These are phyloP conservation scores for Athalia rosae DNA, from an alignment of 2,888 invertebrate genomes.

Conservation along the genomic window DNA sequence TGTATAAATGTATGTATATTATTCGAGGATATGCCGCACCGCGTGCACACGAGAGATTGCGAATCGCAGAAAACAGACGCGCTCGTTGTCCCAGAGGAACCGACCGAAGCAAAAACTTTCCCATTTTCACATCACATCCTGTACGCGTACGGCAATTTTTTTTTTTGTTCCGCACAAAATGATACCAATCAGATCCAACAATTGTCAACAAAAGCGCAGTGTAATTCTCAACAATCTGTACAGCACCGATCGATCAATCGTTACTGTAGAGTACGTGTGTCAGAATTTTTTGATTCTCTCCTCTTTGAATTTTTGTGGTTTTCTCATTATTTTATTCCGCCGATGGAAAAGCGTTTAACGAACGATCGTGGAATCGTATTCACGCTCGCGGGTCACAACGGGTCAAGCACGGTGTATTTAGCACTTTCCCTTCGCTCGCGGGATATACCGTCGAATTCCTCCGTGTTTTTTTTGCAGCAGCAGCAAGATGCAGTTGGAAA, in stretches of 20 bases:
- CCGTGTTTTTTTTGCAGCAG: not conserved
- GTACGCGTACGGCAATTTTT: too few relatives aligned
- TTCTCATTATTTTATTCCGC: not conserved
- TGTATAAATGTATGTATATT: too few relatives aligned
- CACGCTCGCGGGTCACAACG: constrained; percentile 12
- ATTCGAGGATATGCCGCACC: not conserved
- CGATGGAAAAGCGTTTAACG: too few relatives aligned
- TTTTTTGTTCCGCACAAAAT: too few relatives aligned
- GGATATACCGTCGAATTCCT: not conserved
- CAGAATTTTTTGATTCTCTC: too few relatives aligned
- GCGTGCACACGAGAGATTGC: not conserved
- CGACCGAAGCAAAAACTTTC: not conserved
- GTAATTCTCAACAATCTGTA: too few relatives aligned
- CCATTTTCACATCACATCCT: not conserved
- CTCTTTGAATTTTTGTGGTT: too few relatives aligned
- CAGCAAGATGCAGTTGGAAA: not conserved
- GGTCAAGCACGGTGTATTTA: constrained; percentile 17
- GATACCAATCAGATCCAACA: too few relatives aligned
- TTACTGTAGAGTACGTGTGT: too few relatives aligned
- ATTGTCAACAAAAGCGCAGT: too few relatives aligned
- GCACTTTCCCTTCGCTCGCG: constrained; percentile 34
- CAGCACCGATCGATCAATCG: too few relatives aligned
- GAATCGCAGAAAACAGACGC: constrained; percentile 1
- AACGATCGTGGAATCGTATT: not conserved
- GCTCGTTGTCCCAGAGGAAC: not conserved